phyloP scores from a whole-genome alignment of 2,113 vertebrate genomes.

The Scomber scombrus region DNA sequence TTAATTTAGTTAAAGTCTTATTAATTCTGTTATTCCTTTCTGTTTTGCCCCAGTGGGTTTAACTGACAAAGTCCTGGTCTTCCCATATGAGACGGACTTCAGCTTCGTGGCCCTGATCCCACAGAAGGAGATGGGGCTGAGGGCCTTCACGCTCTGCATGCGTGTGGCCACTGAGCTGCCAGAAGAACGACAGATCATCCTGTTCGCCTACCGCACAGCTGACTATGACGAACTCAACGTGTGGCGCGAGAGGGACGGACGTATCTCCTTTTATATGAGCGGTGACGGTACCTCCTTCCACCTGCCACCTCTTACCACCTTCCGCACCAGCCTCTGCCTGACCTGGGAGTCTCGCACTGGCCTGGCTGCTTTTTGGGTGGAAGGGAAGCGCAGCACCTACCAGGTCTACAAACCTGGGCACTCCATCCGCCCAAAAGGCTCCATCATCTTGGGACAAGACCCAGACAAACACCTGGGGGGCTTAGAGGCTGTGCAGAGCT shows the following conservation, averaged over 20 bases:
- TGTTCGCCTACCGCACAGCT: conserved; percentile 86
- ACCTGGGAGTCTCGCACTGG: conserved; percentile 85
- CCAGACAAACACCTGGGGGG: conserved; percentile 80
- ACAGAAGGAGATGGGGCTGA: conserved; percentile 79
- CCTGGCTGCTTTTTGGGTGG: conserved; percentile 83
- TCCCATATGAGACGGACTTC: conserved; percentile 86
- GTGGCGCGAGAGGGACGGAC: conserved; percentile 84
- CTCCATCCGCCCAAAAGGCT: conserved; percentile 79
- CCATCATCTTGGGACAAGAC: conserved; percentile 84
- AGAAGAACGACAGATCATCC: conserved; percentile 82
- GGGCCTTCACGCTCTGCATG: conserved; percentile 86
- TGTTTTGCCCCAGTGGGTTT: conserved; percentile 75
- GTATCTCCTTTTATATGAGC: conserved; percentile 82
- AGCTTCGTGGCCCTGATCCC: conserved; percentile 84
- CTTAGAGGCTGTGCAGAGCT: conserved; percentile 83
- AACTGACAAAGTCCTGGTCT: conserved; percentile 81
- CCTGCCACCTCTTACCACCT: conserved; percentile 81
- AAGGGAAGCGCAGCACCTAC: conserved; percentile 82
- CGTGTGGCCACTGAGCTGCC: conserved; percentile 83
- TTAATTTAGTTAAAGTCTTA: not conserved
- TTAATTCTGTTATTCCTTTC: not conserved
- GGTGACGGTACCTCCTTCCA: conserved; percentile 79
- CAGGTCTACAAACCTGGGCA: conserved; percentile 85
- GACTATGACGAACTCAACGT: conserved; percentile 86
- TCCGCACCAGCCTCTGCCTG: conserved; percentile 86